Base-by-base conservation (phyloP, 1,140 invertebrate species). In the Antheraea mylitta region DNA sequence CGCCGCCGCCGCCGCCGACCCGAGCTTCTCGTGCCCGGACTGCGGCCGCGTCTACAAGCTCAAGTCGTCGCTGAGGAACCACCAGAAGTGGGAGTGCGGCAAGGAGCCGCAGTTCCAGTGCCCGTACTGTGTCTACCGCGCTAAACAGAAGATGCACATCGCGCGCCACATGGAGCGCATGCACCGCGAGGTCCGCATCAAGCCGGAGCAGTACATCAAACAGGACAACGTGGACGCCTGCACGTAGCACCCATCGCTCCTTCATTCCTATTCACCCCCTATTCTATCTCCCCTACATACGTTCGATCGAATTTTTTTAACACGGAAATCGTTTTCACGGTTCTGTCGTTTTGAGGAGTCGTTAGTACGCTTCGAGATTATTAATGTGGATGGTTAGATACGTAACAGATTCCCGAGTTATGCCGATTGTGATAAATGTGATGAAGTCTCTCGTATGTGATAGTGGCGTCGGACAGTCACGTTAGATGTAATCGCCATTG, bases 41-140 rank as follows among this genome's bases (percentile, higher is more conserved):
- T 97, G 96, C 88, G 96, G 96, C 62, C 94, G 96, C 59, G 94
- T 96, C 62, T 97, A 97, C 91, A 97, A 97, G 85, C 93, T 97
- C 61, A 97, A 97, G 89, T 97, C 96, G 70, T 97, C 96, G 77
- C 92, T 97, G 81, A 93, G 96, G 22, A 97, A 97, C 83, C 96
- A 97, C 84, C 96, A 97, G 91, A 97, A 97, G 86, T 97, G 96
- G 96, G 96, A 97, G 85, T 97, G 96, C 87, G 96, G 96, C 74
- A 96, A 96, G 88, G 96, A 97, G 86, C 96, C 96, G 0, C 96
- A 96, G 84, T 97, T 97, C 83, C 95, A 96, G 78, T 97, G 96
- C 88, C 95, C 95, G 7, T 96, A 96, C 87, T 97, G 96, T 87
- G 95, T 96, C 10, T 97, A 97, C 86, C 93, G 95, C 70, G 96